Conservation (phyloP, 1,140 invertebrate species). For the Agrilus planipennis region DNA sequence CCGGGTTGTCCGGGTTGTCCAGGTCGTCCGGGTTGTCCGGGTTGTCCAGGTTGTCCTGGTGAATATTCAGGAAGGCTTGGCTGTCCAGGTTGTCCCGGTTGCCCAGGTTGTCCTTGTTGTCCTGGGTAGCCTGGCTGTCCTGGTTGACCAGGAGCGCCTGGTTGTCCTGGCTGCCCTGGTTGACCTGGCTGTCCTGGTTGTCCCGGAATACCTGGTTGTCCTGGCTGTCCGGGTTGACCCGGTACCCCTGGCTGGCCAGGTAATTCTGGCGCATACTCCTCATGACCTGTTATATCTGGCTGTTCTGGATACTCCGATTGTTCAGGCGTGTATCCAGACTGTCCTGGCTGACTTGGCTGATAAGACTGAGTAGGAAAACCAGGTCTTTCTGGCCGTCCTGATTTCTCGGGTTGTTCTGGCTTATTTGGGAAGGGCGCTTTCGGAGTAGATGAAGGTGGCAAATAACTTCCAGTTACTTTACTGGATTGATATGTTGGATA, state of each 20-base stretch:
- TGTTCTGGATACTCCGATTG: neutral
- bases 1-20: conserved; percentile 13
- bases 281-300: too few relatives aligned
- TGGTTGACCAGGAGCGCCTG: conserved; percentile 16
- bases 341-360: neutral
- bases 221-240: neutral
- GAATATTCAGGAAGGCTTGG: too few relatives aligned
- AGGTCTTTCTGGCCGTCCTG: neutral
- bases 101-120: conserved; percentile 15
- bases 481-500: neutral
- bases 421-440: neutral
- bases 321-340: neutral
- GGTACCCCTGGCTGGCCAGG: neutral
- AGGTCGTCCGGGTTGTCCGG: conserved; percentile 6
- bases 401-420: neutral
- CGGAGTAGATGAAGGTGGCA: conserved; percentile 2
- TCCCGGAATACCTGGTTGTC: neutral
- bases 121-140: conserved; percentile 11
- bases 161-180: conserved; percentile 1
- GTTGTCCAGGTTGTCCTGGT: conserved; percentile 6
- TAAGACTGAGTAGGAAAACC: neutral
- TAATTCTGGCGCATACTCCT: neutral
- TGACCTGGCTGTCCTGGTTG: neutral
- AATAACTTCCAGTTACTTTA: neutral
- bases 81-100: too few relatives aligned